These are phyloP conservation scores for Pheosia gnoma DNA, from an alignment of 2,888 invertebrate species.

Conservation along the genomic window DNA sequence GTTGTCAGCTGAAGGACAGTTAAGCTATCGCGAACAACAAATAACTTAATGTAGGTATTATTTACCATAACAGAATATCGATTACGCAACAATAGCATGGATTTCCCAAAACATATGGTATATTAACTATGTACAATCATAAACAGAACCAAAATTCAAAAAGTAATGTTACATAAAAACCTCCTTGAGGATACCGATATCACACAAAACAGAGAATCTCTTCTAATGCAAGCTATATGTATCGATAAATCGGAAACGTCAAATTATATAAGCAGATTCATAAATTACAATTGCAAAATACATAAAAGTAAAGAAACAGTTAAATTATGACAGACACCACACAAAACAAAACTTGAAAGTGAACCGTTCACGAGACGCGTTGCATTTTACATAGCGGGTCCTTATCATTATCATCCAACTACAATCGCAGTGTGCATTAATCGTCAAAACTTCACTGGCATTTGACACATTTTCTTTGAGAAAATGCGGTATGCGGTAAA, in stretches of 20 bases:
- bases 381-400: constrained; percentile 54
- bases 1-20: constrained; percentile 50
- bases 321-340: constrained; percentile 79
- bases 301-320: constrained; percentile 45
- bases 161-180: not conserved
- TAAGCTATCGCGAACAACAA: constrained; percentile 13
- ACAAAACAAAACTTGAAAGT: constrained; percentile 71
- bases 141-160: constrained; percentile 5
- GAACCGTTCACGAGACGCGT: constrained; percentile 71
- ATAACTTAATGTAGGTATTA: not conserved
- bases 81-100: not conserved
- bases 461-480: constrained; percentile 75
- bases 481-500: constrained; percentile 83
- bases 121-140: not conserved
- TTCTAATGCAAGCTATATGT: not conserved
- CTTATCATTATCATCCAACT: constrained; percentile 49
- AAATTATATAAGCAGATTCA: constrained; percentile 20
- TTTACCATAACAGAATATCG: too few species aligned
- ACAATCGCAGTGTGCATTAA: constrained; percentile 41
- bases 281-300: constrained; percentile 13
- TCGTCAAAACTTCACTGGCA: constrained; percentile 75
- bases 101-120: not conserved
- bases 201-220: not conserved
- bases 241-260: constrained; percentile 15
- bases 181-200: not conserved